These are phyloP conservation scores for Stenchaetothrips biformis DNA, from an alignment of 2,888 invertebrate species.

Conservation along the genomic window DNA sequence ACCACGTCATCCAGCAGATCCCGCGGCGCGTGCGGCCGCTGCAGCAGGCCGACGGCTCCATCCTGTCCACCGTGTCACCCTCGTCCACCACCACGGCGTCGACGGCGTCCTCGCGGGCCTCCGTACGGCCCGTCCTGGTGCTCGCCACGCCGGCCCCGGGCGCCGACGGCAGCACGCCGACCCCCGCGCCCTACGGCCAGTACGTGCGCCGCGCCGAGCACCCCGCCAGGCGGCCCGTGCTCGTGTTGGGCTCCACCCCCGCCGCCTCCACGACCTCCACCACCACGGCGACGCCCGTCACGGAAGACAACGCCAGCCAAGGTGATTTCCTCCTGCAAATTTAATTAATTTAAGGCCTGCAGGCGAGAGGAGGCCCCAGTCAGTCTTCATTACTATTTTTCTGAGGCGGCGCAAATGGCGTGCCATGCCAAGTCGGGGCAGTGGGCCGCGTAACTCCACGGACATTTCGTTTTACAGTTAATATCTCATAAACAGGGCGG, in stretches of 20 bases:
- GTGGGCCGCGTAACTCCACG: too few relatives aligned
- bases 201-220: constrained; percentile 29
- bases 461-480: too few relatives aligned
- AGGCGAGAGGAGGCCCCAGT: too few relatives aligned
- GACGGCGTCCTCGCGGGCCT: constrained; percentile 23
- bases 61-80: constrained; percentile 23
- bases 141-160: constrained; percentile 31
- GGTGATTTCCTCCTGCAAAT: neutral
- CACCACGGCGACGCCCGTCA: constrained; percentile 27
- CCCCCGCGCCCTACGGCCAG: constrained; percentile 28
- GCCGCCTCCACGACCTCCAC: constrained; percentile 30
- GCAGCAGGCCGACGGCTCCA: constrained; percentile 22
- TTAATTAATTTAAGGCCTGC: too few relatives aligned
- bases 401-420: too few relatives aligned
- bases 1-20: constrained; percentile 39
- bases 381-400: too few relatives aligned
- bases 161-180: constrained; percentile 32
- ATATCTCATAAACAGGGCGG: too few relatives aligned
- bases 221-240: constrained; percentile 25
- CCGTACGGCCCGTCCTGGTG: constrained; percentile 11
- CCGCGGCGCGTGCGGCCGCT: constrained; percentile 34
- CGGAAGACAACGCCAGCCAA: neutral
- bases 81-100: neutral
- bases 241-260: constrained; percentile 31
- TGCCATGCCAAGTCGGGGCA: too few relatives aligned